A percentile compares a stretch with the other conserved stretches of the same genome.
Conservation (phyloP, 2,888 invertebrate genomes). For the Tenthredo distinguenda region DNA sequence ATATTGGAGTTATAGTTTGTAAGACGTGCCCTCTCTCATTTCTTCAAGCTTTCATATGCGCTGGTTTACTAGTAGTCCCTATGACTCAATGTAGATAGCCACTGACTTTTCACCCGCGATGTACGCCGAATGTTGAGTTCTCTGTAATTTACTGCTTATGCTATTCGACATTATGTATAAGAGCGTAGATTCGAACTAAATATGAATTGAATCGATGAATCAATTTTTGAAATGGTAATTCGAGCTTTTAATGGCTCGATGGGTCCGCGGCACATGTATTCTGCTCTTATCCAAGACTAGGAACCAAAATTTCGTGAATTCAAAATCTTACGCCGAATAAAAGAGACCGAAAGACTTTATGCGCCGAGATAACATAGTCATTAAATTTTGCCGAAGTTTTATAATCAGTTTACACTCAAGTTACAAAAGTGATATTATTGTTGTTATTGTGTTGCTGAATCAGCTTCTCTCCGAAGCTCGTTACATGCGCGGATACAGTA, state of each 20-base stretch:
- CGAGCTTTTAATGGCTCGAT: no score
- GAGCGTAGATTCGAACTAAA: not conserved
- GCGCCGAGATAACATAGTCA: not conserved
- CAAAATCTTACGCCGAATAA: not conserved
- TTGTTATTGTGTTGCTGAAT: conserved; percentile 3
- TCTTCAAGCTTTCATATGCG: not conserved
- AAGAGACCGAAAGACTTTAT: not conserved
- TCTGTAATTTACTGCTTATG: not conserved
- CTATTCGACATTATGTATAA: not conserved
- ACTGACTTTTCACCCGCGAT: conserved; percentile 43
- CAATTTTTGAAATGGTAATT: not conserved
- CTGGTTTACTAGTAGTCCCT: not conserved
- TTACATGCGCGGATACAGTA: conserved; percentile 7
- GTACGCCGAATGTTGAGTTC: not conserved
- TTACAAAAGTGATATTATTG: not conserved
- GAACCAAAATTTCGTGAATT: not conserved
- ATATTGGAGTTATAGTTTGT: not conserved
- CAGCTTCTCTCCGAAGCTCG: not conserved
- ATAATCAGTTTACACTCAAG: not conserved
- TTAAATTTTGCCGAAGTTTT: conserved; percentile 1
- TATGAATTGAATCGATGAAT: not conserved
- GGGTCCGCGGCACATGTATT: not conserved
- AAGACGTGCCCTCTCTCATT: not conserved
- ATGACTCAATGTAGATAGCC: conserved; percentile 3
- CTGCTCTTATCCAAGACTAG: not conserved